phyloP scores from a whole-genome alignment of 2,797 vertebrate species.

The Rhinoraja longicauda region DNA sequence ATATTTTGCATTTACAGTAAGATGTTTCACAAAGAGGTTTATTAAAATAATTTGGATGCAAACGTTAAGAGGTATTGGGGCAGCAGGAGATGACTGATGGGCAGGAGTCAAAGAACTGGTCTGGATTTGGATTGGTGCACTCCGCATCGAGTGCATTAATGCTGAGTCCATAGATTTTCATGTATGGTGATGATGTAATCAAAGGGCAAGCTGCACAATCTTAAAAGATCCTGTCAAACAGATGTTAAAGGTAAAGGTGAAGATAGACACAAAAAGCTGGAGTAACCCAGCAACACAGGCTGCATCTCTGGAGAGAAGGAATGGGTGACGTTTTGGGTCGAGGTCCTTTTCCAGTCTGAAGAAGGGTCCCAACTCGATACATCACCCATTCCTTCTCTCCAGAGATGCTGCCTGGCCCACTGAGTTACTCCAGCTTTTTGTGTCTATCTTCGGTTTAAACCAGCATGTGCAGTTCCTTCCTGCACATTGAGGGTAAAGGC shows the following conservation, averaged over 20 bases:
- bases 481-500: no score
- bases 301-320: no score
- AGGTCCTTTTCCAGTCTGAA: no score
- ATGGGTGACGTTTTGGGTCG: no score
- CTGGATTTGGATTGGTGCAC: neutral
- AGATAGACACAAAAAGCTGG: neutral
- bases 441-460: no score
- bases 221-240: neutral
- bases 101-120: neutral
- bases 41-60: neutral
- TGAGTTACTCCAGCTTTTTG: no score
- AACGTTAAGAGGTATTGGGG: neutral
- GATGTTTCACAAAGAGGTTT: neutral
- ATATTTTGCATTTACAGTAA: neutral
- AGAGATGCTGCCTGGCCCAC: no score
- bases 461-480: no score
- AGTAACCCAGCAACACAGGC: no score
- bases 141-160: neutral
- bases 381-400: no score
- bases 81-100: neutral
- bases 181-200: neutral
- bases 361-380: no score
- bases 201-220: neutral
- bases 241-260: neutral
- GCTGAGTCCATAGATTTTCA: neutral